Evolutionary conservation across 1,140 invertebrate genomes (phyloP).

Genomic region (Zaprionus gabonicus): DNA sequence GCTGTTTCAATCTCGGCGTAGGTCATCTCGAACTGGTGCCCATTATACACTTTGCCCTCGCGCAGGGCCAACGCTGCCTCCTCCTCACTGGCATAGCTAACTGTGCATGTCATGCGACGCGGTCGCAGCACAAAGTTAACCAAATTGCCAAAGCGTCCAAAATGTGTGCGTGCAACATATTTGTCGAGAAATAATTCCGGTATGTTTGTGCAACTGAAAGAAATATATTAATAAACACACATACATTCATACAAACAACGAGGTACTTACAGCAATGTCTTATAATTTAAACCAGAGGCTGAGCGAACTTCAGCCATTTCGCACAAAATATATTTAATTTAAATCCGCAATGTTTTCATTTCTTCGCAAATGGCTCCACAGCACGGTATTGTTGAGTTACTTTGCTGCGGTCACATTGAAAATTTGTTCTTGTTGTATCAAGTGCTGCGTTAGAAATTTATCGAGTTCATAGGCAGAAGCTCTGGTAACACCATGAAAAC

Average conservation of each 20-base stretch:
- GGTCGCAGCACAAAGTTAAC: slow-evolving; percentile 87
- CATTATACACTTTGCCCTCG: slow-evolving; percentile 87
- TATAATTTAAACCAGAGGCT: slow-evolving; percentile 54
- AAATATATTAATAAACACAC: neutral
- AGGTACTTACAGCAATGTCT: slow-evolving; percentile 64
- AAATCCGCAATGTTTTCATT: slow-evolving; percentile 10
- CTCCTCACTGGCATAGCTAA: slow-evolving; percentile 87
- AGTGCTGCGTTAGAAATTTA: neutral
- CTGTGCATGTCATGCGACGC: slow-evolving; percentile 86
- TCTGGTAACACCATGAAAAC: neutral
- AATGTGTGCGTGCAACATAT: slow-evolving; percentile 87
- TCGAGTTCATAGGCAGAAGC: neutral
- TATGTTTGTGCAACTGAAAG: slow-evolving; percentile 87
- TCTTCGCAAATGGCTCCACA: neutral
- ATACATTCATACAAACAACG: neutral
- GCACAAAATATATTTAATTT: neutral
- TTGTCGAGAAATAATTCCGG: slow-evolving; percentile 88
- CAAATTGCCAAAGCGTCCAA: slow-evolving; percentile 87
- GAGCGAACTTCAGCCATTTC: slow-evolving; percentile 51
- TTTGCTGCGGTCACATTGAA: neutral
- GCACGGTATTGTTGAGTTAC: neutral
- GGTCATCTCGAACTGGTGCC: slow-evolving; percentile 87
- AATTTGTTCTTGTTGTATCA: neutral
- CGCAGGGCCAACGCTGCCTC: slow-evolving; percentile 86
- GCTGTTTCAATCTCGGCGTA: slow-evolving; percentile 75